Percentiles rank a stretch among this genome's conserved stretches.
Conservation (phyloP, 2,888 invertebrate genomes). For the Prenolepis imparis region DNA sequence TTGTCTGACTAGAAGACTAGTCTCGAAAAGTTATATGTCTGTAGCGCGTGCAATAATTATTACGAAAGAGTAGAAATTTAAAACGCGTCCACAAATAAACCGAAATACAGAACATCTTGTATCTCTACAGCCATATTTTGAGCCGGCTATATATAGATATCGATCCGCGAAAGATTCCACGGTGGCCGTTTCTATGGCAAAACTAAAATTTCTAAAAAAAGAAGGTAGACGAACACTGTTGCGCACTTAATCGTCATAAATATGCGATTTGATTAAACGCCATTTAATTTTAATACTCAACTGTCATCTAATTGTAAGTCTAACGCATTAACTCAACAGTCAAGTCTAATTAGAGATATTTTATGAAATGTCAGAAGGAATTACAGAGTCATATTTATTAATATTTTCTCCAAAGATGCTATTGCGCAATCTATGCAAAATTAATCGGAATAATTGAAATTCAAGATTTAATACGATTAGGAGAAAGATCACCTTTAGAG, state of each 20-base stretch:
- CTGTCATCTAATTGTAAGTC: not conserved
- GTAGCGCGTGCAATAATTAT: not conserved
- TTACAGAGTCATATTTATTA: not conserved
- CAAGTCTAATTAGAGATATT: not conserved
- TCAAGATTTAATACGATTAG: not conserved
- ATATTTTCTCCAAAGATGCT: not conserved
- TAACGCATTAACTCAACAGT: not conserved
- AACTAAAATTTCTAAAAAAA: slow-evolving; percentile 38
- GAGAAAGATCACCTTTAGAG: not conserved
- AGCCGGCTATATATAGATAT: slow-evolving; percentile 46
- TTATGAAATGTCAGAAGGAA: not conserved
- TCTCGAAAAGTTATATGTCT: not conserved
- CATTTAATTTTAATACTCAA: slow-evolving; percentile 3
- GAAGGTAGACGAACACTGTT: not conserved
- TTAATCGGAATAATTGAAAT: not conserved
- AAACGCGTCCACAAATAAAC: not conserved
- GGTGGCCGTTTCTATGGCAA: not conserved
- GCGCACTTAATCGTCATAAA: not conserved
- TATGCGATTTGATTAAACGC: not conserved
- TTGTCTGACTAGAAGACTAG: not conserved
- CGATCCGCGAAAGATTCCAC: slow-evolving; percentile 46
- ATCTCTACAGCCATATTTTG: slow-evolving; percentile 20
- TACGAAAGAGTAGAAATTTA: not conserved
- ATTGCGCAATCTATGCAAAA: not conserved
- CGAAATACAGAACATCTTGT: slow-evolving; percentile 38